phyloP scores from a whole-genome alignment of 2,113 vertebrate genomes.

The Mandrillus leucophaeus region DNA sequence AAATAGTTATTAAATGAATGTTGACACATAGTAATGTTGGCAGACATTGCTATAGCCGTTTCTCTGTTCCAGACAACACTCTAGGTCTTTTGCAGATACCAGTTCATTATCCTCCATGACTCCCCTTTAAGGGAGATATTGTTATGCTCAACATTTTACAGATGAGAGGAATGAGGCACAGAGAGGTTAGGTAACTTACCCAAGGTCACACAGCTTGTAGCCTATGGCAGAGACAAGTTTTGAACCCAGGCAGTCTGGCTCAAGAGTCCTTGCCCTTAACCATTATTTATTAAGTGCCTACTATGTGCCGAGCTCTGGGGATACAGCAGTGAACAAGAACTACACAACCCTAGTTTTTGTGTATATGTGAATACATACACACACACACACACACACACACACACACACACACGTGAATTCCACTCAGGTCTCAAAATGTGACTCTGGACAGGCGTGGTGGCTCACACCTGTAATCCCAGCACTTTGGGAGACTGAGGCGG shows the following conservation, averaged over 20 bases:
- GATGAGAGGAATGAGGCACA: neutral
- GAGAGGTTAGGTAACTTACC: neutral
- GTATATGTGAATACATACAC: too few species aligned
- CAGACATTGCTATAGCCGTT: neutral
- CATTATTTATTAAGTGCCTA: neutral
- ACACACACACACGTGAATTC: neutral
- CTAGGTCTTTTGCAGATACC: neutral
- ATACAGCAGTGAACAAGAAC: neutral
- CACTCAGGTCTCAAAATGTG: neutral
- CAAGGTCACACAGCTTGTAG: conserved; percentile 1
- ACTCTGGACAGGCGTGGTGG: neutral
- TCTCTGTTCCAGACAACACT: neutral
- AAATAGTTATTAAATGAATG: neutral
- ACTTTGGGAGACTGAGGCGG: too few species aligned
- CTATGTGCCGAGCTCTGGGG: neutral
- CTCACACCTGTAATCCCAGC: too few species aligned
- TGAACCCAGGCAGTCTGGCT: neutral
- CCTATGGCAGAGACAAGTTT: conserved; percentile 1
- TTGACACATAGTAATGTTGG: neutral
- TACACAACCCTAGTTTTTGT: neutral
- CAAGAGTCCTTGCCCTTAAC: neutral
- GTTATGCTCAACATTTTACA: neutral
- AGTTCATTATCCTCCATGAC: neutral
- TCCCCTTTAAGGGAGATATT: neutral
- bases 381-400: too few species aligned